A percentile compares a stretch with the other conserved stretches of the same genome.
phyloP scores from a whole-genome alignment of 2,113 vertebrate species.

The Leptobrachium leishanense region DNA sequence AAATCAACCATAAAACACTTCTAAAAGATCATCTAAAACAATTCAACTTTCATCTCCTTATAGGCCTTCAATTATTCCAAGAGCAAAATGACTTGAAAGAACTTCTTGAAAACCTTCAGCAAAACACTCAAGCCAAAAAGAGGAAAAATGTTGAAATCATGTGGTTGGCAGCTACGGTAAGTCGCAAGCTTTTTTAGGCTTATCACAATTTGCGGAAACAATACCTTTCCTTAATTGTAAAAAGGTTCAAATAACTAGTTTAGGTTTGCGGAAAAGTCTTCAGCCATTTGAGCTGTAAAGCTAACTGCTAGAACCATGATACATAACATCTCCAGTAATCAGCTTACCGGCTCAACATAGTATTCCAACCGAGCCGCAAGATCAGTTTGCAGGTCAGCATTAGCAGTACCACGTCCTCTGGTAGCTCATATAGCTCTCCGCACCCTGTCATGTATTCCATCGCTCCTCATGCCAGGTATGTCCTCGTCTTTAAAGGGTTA shows the following conservation, averaged over 20 bases:
- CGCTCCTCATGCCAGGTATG: too few species aligned
- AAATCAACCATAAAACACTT: background rate
- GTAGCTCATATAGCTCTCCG: too few species aligned
- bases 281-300: background rate
- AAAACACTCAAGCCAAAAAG: slow-evolving; percentile 93
- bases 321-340: too few species aligned
- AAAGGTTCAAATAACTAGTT: too few species aligned
- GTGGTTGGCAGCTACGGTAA: slow-evolving; percentile 91
- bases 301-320: background rate
- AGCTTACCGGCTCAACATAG: too few species aligned
- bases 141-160: slow-evolving; percentile 97
- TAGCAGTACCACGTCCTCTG: too few species aligned
- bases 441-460: too few species aligned
- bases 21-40: background rate
- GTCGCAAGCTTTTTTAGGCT: slow-evolving; percentile 26
- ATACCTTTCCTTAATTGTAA: too few species aligned
- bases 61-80: slow-evolving; percentile 90
- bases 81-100: slow-evolving; percentile 90
- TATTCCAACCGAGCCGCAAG: too few species aligned
- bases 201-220: too few species aligned
- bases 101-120: slow-evolving; percentile 90
- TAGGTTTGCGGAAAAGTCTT: background rate
- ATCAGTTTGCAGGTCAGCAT: too few species aligned
- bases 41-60: background rate
- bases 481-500: too few species aligned